These are phyloP conservation scores for Idaea biselata DNA, from an alignment of 2,888 invertebrate species.

Conservation along the genomic window DNA sequence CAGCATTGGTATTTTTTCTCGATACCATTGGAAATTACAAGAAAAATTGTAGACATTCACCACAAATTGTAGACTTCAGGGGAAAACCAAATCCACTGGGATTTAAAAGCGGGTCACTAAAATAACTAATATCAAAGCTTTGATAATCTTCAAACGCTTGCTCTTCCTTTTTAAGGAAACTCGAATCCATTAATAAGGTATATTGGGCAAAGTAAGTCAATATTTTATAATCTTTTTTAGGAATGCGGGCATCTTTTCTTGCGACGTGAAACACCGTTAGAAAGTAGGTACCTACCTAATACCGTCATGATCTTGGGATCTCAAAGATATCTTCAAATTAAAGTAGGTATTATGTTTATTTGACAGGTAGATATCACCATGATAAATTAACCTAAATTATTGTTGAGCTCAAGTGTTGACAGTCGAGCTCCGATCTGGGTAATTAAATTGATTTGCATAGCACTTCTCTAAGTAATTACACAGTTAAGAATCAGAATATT, in stretches of 20 bases:
- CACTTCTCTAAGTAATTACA: neutral
- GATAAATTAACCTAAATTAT: neutral
- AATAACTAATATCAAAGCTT: slow-evolving; percentile 31
- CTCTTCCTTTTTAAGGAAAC: slow-evolving; percentile 26
- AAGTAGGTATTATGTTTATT: neutral
- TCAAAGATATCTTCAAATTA: slow-evolving; percentile 12
- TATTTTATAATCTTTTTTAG: slow-evolving; percentile 40
- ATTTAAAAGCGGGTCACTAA: slow-evolving; percentile 38
- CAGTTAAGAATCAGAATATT: neutral
- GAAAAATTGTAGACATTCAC: slow-evolving; percentile 16
- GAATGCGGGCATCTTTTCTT: slow-evolving; percentile 30
- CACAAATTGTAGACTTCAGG: slow-evolving; percentile 7
- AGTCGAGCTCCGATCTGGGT: neutral
- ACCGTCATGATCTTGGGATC: slow-evolving; percentile 22
- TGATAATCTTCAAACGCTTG: slow-evolving; percentile 30
- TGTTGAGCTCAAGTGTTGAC: neutral
- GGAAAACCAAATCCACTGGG: neutral
- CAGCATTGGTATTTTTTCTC: neutral
- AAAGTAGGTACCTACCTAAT: too few species aligned
- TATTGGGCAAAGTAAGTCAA: slow-evolving; percentile 29
- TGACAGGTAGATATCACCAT: neutral
- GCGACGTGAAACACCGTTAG: slow-evolving; percentile 20
- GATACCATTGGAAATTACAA: slow-evolving; percentile 22
- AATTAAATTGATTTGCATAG: slow-evolving; percentile 1
- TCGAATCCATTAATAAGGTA: slow-evolving; percentile 27